Evolutionary conservation across 2,888 invertebrate genomes (phyloP).

Genomic region (Ellobium chinense): DNA sequence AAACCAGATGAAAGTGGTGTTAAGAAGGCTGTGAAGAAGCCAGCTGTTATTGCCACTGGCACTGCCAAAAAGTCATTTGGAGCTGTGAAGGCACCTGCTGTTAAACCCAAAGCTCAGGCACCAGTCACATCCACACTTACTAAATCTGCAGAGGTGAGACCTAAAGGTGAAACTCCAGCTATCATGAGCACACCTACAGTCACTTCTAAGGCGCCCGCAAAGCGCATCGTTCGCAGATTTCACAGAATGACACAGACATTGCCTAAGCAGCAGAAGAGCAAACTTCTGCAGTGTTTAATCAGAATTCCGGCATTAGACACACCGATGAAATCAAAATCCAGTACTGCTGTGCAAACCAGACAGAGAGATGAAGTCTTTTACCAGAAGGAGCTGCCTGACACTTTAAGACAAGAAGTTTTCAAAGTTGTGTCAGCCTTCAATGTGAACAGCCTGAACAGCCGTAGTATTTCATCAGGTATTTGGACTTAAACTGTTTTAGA

Average conservation of each 20-base stretch:
- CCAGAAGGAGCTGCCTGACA: neutral
- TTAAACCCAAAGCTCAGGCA: neutral
- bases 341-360: neutral
- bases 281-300: constrained; percentile 35
- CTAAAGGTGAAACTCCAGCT: neutral
- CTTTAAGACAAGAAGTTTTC: constrained; percentile 14
- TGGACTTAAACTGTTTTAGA: no score
- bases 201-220: neutral
- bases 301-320: constrained; percentile 16
- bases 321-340: neutral
- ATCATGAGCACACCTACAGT: neutral
- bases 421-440: constrained; percentile 24
- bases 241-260: constrained; percentile 36
- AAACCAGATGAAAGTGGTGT: neutral
- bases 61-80: constrained; percentile 20
- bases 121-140: neutral
- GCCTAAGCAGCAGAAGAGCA: neutral
- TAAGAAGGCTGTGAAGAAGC: neutral
- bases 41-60: neutral
- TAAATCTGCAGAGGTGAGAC: neutral
- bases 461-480: neutral
- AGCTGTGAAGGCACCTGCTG: neutral
- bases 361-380: constrained; percentile 1
- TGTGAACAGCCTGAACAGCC: constrained; percentile 1
- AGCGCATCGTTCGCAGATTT: constrained; percentile 36